A percentile compares a stretch with the other conserved stretches of the same genome.
These are phyloP conservation scores for Lithophane ornitopus DNA, from an alignment of 2,888 invertebrate species.

Conservation along the genomic window DNA sequence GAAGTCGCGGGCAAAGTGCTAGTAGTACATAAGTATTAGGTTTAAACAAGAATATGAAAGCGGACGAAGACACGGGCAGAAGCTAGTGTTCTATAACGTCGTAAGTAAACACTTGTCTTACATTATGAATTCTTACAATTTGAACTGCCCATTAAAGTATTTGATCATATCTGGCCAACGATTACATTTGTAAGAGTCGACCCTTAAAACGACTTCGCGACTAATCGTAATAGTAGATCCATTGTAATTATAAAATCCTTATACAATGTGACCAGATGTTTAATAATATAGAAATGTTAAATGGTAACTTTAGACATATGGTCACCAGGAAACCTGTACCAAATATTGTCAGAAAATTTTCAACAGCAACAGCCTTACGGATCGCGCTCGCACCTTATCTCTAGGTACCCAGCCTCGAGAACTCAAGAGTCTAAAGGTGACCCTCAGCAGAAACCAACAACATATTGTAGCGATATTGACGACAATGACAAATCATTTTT, in stretches of 20 bases:
- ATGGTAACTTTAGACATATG: background rate
- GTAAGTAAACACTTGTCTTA: background rate
- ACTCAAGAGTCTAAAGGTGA: background rate
- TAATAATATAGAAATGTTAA: background rate
- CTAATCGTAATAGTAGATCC: background rate
- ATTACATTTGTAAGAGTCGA: conserved; percentile 7
- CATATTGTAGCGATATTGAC: background rate
- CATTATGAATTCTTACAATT: background rate
- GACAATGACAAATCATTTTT: conserved; percentile 9
- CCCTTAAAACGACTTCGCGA: background rate
- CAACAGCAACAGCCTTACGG: background rate
- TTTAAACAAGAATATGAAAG: too few species aligned
- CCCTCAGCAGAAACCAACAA: background rate
- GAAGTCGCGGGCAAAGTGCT: too few species aligned
- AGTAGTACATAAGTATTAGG: too few species aligned
- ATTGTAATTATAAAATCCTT: background rate
- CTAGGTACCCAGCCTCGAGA: background rate
- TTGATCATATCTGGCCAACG: background rate
- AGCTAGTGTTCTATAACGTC: background rate
- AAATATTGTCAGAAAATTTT: background rate
- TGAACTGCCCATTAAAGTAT: background rate
- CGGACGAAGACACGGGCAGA: too few species aligned
- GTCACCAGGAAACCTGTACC: background rate
- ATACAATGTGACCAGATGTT: background rate
- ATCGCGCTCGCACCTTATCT: too few species aligned